Evolutionary conservation across 2,888 invertebrate genomes (phyloP).

Genomic region (Ectemnius continuus): DNA sequence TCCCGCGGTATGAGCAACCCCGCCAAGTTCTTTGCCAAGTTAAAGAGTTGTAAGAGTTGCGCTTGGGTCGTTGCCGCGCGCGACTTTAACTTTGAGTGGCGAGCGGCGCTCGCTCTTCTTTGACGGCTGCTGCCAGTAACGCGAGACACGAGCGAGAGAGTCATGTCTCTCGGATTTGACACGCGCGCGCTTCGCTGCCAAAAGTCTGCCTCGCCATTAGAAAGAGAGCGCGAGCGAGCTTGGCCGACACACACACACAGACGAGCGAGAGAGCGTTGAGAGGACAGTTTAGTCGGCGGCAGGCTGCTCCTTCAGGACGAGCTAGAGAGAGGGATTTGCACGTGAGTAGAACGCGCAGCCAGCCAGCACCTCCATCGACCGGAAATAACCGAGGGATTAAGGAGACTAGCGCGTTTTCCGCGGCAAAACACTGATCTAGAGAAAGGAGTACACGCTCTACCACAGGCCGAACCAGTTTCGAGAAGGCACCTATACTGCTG

Average conservation of each 20-base stretch:
- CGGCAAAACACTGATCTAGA: too few relatives aligned
- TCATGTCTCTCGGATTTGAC: too few relatives aligned
- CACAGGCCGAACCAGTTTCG: neutral
- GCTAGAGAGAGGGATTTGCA: neutral
- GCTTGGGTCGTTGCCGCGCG: neutral
- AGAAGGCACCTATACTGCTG: neutral
- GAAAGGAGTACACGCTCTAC: neutral
- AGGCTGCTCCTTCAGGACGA: too few relatives aligned
- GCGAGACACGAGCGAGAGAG: too few relatives aligned
- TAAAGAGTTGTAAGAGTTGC: neutral
- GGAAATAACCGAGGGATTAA: neutral
- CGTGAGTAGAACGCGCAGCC: conserved; percentile 6
- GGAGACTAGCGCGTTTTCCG: neutral
- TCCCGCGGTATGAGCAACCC: neutral
- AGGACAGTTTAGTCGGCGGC: too few relatives aligned
- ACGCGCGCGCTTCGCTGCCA: neutral
- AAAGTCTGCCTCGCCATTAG: neutral
- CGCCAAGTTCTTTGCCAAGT: neutral
- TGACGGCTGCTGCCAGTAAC: neutral
- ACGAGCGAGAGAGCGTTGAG: neutral
- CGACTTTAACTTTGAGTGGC: neutral
- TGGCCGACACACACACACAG: neutral
- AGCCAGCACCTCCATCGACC: neutral
- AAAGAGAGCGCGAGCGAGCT: too few relatives aligned
- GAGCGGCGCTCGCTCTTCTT: too few relatives aligned